Evolutionary conservation across 2,113 vertebrate genomes (phyloP), one percentile per base, ranked within the genome.

Genomic region (Lasiurus cinereus): DNA sequence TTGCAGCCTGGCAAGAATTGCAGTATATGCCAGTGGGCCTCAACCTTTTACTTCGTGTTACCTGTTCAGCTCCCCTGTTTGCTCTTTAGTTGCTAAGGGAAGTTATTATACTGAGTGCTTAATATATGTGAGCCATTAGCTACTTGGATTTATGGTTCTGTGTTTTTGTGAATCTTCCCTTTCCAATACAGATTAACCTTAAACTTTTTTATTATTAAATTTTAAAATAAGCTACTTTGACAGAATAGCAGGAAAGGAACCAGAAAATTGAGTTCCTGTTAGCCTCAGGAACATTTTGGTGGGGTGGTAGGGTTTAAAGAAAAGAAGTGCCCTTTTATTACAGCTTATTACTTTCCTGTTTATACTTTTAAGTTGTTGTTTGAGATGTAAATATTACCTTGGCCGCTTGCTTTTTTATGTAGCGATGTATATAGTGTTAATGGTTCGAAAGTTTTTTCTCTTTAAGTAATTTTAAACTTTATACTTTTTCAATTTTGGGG

Each of bases 391-490:
- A 46, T 48, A 94, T 90, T 72, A 76, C 46, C n/a, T 77, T 92
- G 62, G 56, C 39, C 84, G 12, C 76, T 76, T 90, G 43, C 3
- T 83, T 67, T 92, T 91, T 52, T 21, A 54, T n/a, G 21, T 59
- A 48, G n/a, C 70, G 64, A 52, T 85, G 18, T 79, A 88, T 84
- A 79, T 83, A 72, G n/a, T 79, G 64, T 74, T 83, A 69, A 62
- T 84, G 56, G 39, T 70, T 69, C 83, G 66, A 72, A 79, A 89
- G 43, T 77, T 78, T 83, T 93, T 90, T 76, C 69, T 54, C 67
- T 83, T 93, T 80, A 82, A 70, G n/a, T 86, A 76, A 77, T 48
- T 66, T 88, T 48, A 94, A 93, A 69, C 24, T 36, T 85, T 33
- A 46, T 1, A 7, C 29, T 96, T 94, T 69, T 52, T 84, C 48